Evolutionary conservation across 2,113 vertebrate genomes (phyloP), one percentile per base, ranked within the genome.

Genomic region (Perccottus glenii): DNA sequence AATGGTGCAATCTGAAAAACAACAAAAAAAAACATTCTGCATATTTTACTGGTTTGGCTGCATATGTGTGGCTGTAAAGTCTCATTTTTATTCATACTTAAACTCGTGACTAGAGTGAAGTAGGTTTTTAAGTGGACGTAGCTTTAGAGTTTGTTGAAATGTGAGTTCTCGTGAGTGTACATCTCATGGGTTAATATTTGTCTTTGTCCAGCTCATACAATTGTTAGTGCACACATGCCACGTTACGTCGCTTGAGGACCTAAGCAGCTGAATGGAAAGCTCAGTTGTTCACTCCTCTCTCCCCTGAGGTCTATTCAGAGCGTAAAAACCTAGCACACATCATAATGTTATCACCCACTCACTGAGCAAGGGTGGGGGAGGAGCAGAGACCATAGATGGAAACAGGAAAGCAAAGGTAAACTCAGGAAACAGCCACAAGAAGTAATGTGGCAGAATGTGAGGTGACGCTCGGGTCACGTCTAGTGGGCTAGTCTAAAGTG

Each of bases 291-390:
- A 44, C 16, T 50, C 48, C 43, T 67, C 52, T 57, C 32, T 64
- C 38, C 50, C 42, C 52, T 9, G 61, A 56, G 60, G 43, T 75
- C 48, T 40, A 32, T 55, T 47, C 46, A 48, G 14, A 55, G 60
- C 42, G 43, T 53, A 64, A 67, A 76, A 67, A 59, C 52, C 60
- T 73, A 80, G 76, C 75, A 71, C 57, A 77, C 80, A 49, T 81
- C 62, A 51, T 73, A 56, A 76, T 59, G 47, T 63, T 62, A 67
- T 78, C 67, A 19, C 45, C 36, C 15, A 48, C 50, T 70, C 55
- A 49, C 64, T 36, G 32, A 58, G 49, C 7, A 45, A 4, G 5
- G 45, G 3, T 6, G 36, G 49, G 36, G 40, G 36, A 52, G 44
- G 57, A 8, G 48, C 27, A 0, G 46, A 4, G 52, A 6, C n/a